Conservation (phyloP, 2,888 invertebrate genomes). For the Axea sp. region DNA sequence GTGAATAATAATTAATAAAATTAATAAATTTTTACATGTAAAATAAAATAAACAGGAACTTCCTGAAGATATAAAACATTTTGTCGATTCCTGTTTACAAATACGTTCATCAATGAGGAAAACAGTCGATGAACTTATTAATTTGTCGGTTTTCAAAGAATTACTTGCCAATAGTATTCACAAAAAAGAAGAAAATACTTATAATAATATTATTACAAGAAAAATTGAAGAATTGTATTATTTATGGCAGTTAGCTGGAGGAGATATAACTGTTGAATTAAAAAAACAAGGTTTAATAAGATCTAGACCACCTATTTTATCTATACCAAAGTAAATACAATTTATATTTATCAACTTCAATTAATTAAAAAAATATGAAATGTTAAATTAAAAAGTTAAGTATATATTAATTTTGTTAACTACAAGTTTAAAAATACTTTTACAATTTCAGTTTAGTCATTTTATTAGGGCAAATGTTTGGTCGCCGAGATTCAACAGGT, state of each 20-base stretch:
- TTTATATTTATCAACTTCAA: too few species aligned
- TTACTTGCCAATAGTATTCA: slow-evolving; percentile 69
- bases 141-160: slow-evolving; percentile 81
- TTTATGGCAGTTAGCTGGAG: slow-evolving; percentile 97
- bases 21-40: too few species aligned
- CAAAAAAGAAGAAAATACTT: slow-evolving; percentile 76
- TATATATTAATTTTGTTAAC: too few species aligned
- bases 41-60: slow-evolving; percentile 81
- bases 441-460: slow-evolving; percentile 85
- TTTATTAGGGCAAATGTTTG: slow-evolving; percentile 90
- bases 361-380: neutral
- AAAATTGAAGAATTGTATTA: slow-evolving; percentile 92
- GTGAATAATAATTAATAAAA: too few species aligned
- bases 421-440: neutral
- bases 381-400: too few species aligned
- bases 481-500: slow-evolving; percentile 87
- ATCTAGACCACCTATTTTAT: slow-evolving; percentile 89
- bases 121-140: slow-evolving; percentile 83
- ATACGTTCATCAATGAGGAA: slow-evolving; percentile 84
- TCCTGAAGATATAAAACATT: slow-evolving; percentile 81
- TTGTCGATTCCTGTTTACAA: slow-evolving; percentile 87
- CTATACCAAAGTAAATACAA: slow-evolving; percentile 87
- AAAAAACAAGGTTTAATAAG: slow-evolving; percentile 94
- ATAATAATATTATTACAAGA: slow-evolving; percentile 79
- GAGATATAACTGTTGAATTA: slow-evolving; percentile 93